Evolutionary conservation across 30 jellyfish, hydroid and myxozoan species (phyloP), one percentile per base, ranked within the genome.

Genomic region (Haliclystus octoradiatus): DNA sequence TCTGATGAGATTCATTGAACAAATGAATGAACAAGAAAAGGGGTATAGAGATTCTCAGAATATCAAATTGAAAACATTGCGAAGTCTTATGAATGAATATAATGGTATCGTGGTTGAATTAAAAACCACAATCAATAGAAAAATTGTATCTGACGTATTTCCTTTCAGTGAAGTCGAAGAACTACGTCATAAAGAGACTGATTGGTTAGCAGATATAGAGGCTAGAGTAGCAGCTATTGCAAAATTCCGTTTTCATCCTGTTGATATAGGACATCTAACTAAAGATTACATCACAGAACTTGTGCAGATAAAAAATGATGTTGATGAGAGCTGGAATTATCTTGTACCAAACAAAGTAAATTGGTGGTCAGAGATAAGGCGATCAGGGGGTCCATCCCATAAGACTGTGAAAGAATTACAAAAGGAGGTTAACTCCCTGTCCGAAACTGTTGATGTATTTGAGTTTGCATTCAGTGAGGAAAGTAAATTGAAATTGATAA

Each of bases 1-100:
- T 13, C 50, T 1, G 27, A 63, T 50, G 3, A 27, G 28, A 49
- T 29, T 0, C 1, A 28, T 12, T 3, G 35, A 35, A 34, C 69
- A 69, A 23, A 32, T 19, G 1, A 67, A 13, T 67, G 65, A 49
- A 2, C 7, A 63, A 4, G 75, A 35, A 15, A 65, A 32, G 34
- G 13, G 24, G 34, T 33, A 9, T 80, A 49, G 80, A 75, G 66
- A 77, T 79, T 71, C 61, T 26, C 27, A 67, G 66, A 63, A 26
- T 26, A 34, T 19, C 29, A 28, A 29, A 23, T 4, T 66, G 33
- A 40, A 40, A 5, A 40, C 14, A 9, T 19, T 40, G 14, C 9
- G 14, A 40, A 19, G 19, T 5, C 57, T 40, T 40, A 19, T 40
- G 57, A 9, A 40, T 40, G 57, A 40, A 19, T 40, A 40, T 40